Evolutionary conservation across 2,113 vertebrate genomes (phyloP).

Genomic region (Entomyzon cyanotis): DNA sequence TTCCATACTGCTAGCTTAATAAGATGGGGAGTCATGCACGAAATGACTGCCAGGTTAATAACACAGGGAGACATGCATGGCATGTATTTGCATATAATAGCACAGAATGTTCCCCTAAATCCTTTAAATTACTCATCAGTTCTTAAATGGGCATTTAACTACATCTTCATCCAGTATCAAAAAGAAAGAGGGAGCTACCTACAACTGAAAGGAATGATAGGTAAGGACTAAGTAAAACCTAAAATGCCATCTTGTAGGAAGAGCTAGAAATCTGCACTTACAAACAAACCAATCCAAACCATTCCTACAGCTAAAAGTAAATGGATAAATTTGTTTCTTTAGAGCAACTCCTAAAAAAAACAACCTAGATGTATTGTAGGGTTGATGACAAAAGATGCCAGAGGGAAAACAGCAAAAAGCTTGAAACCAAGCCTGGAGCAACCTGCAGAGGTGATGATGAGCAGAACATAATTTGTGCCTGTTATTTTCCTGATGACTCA

Average conservation of each 20-base stretch:
- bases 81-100: slow-evolving; percentile 80
- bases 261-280: background rate
- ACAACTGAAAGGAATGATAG: slow-evolving; percentile 9
- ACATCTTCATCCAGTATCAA: slow-evolving; percentile 63
- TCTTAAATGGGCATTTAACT: slow-evolving; percentile 81
- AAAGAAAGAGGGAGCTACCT: slow-evolving; percentile 46
- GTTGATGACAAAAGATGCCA: background rate
- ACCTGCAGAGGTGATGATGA: background rate
- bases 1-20: slow-evolving; percentile 82
- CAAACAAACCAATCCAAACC: background rate
- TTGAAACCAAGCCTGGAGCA: background rate
- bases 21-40: slow-evolving; percentile 81
- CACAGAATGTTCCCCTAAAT: slow-evolving; percentile 77
- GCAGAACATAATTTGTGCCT: background rate
- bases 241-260: slow-evolving; percentile 20
- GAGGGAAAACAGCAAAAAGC: background rate
- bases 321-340: background rate
- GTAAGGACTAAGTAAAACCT: slow-evolving; percentile 24
- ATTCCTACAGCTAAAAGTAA: background rate
- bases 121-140: slow-evolving; percentile 82
- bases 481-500: background rate
- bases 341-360: background rate
- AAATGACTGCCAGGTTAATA: slow-evolving; percentile 85
- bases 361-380: background rate
- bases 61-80: slow-evolving; percentile 74